phyloP scores from a whole-genome alignment of 2,797 vertebrate genomes.

The Peromyscus nudipes region DNA sequence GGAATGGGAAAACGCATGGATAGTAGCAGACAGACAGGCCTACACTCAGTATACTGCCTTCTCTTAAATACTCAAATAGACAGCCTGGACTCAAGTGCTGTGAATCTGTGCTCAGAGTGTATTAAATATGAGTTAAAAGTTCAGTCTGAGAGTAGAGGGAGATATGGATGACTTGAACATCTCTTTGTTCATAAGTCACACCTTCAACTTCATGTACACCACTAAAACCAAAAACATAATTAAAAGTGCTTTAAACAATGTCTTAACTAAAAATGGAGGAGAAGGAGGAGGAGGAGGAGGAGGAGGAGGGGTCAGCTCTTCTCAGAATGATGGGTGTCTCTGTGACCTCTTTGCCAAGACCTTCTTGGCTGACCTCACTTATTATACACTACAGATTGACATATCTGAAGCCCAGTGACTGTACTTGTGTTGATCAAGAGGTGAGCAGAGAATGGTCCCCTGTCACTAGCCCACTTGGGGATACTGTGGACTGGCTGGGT shows the following conservation, averaged over 20 bases:
- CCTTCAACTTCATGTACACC: background rate
- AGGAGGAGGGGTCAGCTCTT: background rate
- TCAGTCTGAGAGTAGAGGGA: background rate
- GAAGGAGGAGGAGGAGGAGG: no score
- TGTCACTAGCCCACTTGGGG: background rate
- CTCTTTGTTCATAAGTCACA: background rate
- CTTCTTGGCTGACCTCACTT: background rate
- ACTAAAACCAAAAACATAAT: background rate
- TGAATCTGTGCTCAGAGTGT: background rate
- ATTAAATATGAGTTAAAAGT: background rate
- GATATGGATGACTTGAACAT: background rate
- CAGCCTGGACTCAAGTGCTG: background rate
- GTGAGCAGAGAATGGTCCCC: background rate
- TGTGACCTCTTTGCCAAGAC: background rate
- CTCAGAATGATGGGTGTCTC: background rate
- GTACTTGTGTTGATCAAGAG: background rate
- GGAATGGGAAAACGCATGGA: background rate
- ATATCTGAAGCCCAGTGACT: background rate
- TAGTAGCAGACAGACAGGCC: background rate
- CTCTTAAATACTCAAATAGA: background rate
- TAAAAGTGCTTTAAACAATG: background rate
- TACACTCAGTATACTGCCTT: background rate
- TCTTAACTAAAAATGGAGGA: background rate
- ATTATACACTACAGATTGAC: background rate
- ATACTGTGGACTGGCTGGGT: background rate